Base-by-base conservation (phyloP, 2,113 vertebrate species). In the Tychaedon coryphoeus region DNA sequence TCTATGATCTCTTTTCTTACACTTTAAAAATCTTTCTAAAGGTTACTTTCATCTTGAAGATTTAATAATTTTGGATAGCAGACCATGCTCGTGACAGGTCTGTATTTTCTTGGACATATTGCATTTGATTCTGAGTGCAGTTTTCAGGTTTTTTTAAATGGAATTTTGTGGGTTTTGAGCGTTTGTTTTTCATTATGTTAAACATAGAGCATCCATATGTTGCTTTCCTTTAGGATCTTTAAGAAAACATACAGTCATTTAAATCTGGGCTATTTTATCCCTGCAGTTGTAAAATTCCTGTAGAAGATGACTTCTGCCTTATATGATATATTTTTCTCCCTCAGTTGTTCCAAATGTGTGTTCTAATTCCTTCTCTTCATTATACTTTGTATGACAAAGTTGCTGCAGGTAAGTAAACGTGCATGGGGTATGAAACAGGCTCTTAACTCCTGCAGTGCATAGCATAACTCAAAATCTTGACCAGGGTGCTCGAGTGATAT, bases 111-210 rank as follows among this genome's bases (percentile, higher is more conserved):
- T 93, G 94, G 87, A 90, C 87, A 92, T 95, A 94, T 92, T 96
- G 91, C 86, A 53, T 95, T 87, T 86, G 93, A 90, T 90, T 90
- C 77, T 69, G 43, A 94, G 58, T 51, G 60, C 26, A 77, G 79
- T 90, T 95, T 96, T 96, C 87, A 90, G 82, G 42, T 91, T 95
- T 96, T 96, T 96, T 93, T 3, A 90, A 94, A 71, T 57, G 86
- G 72, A 95, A 90, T 95, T 96, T 88, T 96, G 74, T 93, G 88
- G 82, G 79, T 40, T 96, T 94, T 96, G 82, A 94, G 75, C 43
- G 9, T 94, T 96, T 96, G 92, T 95, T 96, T 93, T 96, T 93
- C 93, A 75, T 95, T 91, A 95, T 94, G 93, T 94, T 96, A 95
- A 96, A 94, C 90, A 77, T 94, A 96, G 91, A 95, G 54, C 79